These are phyloP conservation scores for Sinhomidia bicolor DNA, from an alignment of 2,888 invertebrate species.

Conservation along the genomic window DNA sequence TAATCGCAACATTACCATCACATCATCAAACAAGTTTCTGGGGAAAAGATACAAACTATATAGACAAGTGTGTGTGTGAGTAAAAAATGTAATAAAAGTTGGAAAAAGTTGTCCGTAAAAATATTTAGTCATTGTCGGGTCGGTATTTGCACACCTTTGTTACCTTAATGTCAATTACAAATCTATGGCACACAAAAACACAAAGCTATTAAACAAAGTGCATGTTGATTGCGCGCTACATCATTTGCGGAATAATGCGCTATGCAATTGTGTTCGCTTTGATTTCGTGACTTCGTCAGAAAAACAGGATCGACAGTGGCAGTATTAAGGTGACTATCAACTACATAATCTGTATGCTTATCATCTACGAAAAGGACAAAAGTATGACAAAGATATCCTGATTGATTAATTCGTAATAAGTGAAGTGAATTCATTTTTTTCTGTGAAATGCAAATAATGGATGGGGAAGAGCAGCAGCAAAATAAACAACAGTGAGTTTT, in stretches of 20 bases:
- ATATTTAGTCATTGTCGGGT: slow-evolving; percentile 4
- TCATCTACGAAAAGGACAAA: background rate
- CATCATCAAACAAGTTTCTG: slow-evolving; percentile 40
- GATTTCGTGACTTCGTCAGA: background rate
- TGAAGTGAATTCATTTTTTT: background rate
- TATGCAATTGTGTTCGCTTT: too few relatives aligned
- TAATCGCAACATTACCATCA: slow-evolving; percentile 13
- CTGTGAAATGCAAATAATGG: slow-evolving; percentile 18
- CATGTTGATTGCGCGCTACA: too few relatives aligned
- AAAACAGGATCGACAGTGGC: slow-evolving; percentile 11
- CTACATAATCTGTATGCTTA: background rate
- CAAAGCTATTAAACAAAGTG: too few relatives aligned
- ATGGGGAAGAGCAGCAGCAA: background rate
- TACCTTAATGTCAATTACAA: background rate
- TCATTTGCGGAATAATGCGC: too few relatives aligned
- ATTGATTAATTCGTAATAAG: background rate
- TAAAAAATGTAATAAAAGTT: slow-evolving; percentile 19
- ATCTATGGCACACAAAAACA: too few relatives aligned
- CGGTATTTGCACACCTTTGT: background rate
- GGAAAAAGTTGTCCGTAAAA: background rate
- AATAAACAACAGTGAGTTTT: background rate
- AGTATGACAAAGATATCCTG: background rate
- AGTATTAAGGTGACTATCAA: too few relatives aligned
- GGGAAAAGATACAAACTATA: too few relatives aligned
- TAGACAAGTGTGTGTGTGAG: too few relatives aligned